A percentile compares a stretch with the other conserved stretches of the same genome.
These are phyloP conservation scores for Mastacembelus armatus DNA, from an alignment of 2,797 vertebrate species.

Conservation along the genomic window DNA sequence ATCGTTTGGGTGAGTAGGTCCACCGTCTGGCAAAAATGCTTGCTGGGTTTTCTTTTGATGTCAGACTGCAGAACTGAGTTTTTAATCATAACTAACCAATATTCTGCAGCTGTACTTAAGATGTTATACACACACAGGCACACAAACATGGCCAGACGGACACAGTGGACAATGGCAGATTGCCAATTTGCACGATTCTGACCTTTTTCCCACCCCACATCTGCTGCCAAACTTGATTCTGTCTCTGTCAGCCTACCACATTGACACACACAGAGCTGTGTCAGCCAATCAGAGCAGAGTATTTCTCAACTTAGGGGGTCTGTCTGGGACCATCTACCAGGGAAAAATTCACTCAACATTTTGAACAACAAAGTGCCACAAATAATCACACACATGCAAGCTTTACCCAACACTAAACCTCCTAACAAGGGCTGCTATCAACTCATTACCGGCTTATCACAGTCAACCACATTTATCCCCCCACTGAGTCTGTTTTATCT, in stretches of 20 bases:
- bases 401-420: constrained; percentile 21
- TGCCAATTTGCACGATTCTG: constrained; percentile 66
- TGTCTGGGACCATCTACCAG: constrained; percentile 42
- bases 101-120: constrained; percentile 46
- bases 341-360: constrained; percentile 47
- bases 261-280: constrained; percentile 31
- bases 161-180: constrained; percentile 38
- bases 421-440: constrained; percentile 31
- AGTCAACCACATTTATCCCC: constrained; percentile 48
- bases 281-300: constrained; percentile 54
- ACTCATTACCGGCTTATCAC: constrained; percentile 51
- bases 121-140: constrained; percentile 35
- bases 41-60: constrained; percentile 41
- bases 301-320: constrained; percentile 44
- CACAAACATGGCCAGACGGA: constrained; percentile 3
- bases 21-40: constrained; percentile 22
- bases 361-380: constrained; percentile 42
- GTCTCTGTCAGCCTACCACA: constrained; percentile 54
- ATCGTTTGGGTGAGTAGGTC: constrained; percentile 49
- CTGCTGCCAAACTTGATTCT: constrained; percentile 74
- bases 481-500: constrained; percentile 2
- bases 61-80: constrained; percentile 15
- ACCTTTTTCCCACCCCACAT: constrained; percentile 76
- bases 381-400: constrained; percentile 48
- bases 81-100: constrained; percentile 55